Percentiles rank a stretch among this genome's conserved stretches.
Conservation (phyloP, 2,888 invertebrate species). For the Ametastegia equiseti region DNA sequence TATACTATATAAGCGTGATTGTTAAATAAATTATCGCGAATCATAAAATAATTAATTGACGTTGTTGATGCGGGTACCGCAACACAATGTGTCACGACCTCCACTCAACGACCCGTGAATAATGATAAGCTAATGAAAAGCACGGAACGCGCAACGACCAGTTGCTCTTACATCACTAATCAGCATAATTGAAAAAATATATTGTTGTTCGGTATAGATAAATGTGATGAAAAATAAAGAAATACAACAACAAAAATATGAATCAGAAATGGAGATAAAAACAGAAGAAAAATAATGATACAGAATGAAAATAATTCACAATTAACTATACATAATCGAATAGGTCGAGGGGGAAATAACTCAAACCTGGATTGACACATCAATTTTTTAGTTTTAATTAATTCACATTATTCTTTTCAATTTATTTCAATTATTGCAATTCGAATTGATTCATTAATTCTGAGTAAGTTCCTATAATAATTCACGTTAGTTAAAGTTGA, state of each 20-base stretch:
- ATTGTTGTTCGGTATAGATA: neutral
- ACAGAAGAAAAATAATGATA: neutral
- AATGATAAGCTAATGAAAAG: conserved; percentile 30
- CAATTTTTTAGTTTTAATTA: too few relatives aligned
- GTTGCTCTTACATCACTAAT: conserved; percentile 30
- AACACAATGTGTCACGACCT: neutral
- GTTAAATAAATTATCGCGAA: neutral
- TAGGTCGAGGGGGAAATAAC: too few relatives aligned
- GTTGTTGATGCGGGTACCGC: neutral
- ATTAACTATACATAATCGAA: too few relatives aligned
- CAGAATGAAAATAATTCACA: neutral
- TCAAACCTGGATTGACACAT: too few relatives aligned
- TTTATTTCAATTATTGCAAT: too few relatives aligned
- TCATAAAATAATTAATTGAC: conserved; percentile 3
- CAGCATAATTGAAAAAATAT: neutral
- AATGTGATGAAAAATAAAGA: neutral
- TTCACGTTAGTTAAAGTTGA: too few relatives aligned
- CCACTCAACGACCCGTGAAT: neutral
- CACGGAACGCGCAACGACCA: conserved; percentile 43
- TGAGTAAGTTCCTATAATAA: too few relatives aligned
- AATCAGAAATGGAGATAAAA: neutral
- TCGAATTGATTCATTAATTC: too few relatives aligned
- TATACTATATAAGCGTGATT: neutral
- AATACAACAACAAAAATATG: too few relatives aligned
- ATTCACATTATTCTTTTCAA: too few relatives aligned